phyloP scores from a whole-genome alignment of 1,140 invertebrate species.

The Nephotettix cincticeps region DNA sequence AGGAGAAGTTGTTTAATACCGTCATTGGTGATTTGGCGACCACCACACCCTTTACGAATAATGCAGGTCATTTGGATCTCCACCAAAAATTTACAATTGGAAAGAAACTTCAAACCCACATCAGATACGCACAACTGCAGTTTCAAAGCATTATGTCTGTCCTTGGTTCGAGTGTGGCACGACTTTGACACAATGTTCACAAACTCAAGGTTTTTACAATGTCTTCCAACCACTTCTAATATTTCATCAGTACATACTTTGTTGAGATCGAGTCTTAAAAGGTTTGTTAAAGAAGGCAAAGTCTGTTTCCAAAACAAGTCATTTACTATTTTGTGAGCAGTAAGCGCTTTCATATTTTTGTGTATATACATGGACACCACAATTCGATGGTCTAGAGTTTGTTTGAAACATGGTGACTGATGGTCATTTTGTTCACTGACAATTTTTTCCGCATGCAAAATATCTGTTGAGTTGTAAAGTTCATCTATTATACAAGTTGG shows the following conservation, averaged over 20 bases:
- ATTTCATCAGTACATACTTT: constrained; percentile 18
- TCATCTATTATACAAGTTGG: neutral
- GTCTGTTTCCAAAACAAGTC: neutral
- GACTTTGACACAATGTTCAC: constrained; percentile 3
- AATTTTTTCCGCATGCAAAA: neutral
- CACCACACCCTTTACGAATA: constrained; percentile 6
- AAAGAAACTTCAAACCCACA: neutral
- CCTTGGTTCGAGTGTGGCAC: neutral
- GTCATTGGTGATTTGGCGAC: constrained; percentile 3
- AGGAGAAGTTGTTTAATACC: neutral
- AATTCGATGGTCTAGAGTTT: neutral
- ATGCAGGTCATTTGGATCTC: constrained; percentile 19
- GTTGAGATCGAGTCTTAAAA: neutral
- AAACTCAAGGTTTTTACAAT: constrained; percentile 10
- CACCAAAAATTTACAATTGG: neutral
- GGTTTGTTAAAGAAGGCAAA: neutral
- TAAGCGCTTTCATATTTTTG: neutral
- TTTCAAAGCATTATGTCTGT: constrained; percentile 12
- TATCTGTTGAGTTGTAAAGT: neutral
- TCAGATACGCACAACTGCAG: constrained; percentile 13
- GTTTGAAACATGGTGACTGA: no score
- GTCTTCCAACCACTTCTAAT: neutral
- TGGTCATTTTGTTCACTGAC: no score
- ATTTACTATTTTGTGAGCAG: neutral
- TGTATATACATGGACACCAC: neutral